A percentile compares a stretch with the other conserved stretches of the same genome.
Evolutionary conservation across 1,140 invertebrate genomes (phyloP).

Genomic region (Trichomalopsis sarcophagae): DNA sequence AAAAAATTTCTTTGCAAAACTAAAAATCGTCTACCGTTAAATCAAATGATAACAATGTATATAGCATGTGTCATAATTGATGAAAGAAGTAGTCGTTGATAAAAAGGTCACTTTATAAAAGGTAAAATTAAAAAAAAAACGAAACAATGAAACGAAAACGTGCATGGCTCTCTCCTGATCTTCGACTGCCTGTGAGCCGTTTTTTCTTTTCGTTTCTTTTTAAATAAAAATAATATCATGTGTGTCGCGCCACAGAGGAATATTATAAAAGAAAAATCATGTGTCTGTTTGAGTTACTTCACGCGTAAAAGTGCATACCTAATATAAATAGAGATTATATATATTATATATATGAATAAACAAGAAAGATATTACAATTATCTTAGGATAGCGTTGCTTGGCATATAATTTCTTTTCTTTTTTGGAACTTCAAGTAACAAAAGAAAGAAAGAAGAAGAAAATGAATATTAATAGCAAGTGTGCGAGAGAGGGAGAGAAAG

Average conservation of each 20-base stretch:
- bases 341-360: conserved; percentile 59
- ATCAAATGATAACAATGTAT: conserved; percentile 44
- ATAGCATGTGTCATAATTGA: conserved; percentile 29
- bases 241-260: conserved; percentile 55
- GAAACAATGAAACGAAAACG: conserved; percentile 31
- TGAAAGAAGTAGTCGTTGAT: neutral
- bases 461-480: conserved; percentile 54
- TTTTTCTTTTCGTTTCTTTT: conserved; percentile 54
- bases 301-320: conserved; percentile 71
- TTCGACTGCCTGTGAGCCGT: conserved; percentile 65
- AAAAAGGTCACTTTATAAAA: neutral
- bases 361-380: conserved; percentile 70
- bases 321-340: conserved; percentile 71
- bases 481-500: conserved; percentile 44
- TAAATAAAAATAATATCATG: conserved; percentile 35
- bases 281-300: conserved; percentile 73
- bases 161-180: conserved; percentile 69
- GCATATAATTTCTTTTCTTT: conserved; percentile 69
- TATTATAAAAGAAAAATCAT: conserved; percentile 60
- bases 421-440: conserved; percentile 60
- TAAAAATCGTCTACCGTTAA: conserved; percentile 25
- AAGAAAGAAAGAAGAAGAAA: conserved; percentile 49
- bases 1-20: conserved; percentile 21
- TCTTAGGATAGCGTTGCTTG: conserved; percentile 74
- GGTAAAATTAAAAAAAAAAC: conserved; percentile 20